Evolutionary conservation across 1,140 invertebrate genomes (phyloP).

Genomic region (Coptotermes formosanus): DNA sequence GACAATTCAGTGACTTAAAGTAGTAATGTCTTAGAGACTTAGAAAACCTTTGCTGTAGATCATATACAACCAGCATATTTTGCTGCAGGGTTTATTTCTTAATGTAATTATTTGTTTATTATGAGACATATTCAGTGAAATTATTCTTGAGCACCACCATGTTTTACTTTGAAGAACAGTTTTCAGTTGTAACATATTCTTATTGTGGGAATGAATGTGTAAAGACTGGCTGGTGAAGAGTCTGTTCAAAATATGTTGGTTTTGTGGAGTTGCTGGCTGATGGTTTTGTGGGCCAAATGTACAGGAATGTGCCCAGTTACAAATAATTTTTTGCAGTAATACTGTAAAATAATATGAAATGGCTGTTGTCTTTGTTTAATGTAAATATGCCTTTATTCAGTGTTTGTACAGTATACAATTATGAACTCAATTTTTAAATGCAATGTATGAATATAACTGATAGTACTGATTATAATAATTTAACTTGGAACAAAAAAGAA

Average conservation of each 20-base stretch:
- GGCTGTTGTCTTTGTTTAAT: not conserved
- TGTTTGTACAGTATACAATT: not conserved
- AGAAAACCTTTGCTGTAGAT: too few species aligned
- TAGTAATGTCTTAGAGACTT: too few species aligned
- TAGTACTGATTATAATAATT: too few species aligned
- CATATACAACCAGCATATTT: too few species aligned
- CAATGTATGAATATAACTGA: too few species aligned
- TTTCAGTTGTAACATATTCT: not conserved
- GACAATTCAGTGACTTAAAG: too few species aligned
- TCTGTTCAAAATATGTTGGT: not conserved
- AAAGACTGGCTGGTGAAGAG: not conserved
- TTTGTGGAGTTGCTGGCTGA: not conserved
- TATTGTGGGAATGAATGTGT: not conserved
- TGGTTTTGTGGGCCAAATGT: not conserved
- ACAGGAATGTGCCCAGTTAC: not conserved
- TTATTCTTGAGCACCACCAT: too few species aligned
- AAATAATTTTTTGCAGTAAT: not conserved
- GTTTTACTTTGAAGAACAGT: too few species aligned
- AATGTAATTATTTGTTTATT: too few species aligned
- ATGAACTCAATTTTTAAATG: not conserved
- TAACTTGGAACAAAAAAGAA: too few species aligned
- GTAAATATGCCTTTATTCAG: not conserved
- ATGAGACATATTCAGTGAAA: too few species aligned
- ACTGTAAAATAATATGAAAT: not conserved
- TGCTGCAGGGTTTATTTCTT: too few species aligned